phyloP scores from a whole-genome alignment of 2,113 vertebrate genomes.

The Anolis carolinensis region DNA sequence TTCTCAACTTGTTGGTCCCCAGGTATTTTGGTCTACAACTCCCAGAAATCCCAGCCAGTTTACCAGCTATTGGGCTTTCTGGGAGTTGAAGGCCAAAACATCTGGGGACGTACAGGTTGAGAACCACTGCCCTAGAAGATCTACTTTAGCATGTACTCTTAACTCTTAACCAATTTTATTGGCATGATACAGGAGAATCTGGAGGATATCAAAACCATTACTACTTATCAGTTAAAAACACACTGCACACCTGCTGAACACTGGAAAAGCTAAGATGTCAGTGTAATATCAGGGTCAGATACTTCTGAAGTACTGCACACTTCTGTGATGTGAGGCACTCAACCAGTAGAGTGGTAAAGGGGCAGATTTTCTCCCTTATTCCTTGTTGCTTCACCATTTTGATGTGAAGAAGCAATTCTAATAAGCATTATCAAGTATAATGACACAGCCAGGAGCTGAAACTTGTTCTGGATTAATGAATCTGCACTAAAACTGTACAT shows the following conservation, averaged over 20 bases:
- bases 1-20: too few relatives aligned
- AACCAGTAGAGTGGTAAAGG: background rate
- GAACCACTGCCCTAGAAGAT: background rate
- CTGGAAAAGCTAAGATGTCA: background rate
- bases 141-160: background rate
- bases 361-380: background rate
- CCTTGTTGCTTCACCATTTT: background rate
- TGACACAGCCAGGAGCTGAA: background rate
- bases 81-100: too few relatives aligned
- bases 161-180: background rate
- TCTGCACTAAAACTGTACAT: background rate
- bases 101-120: too few relatives aligned
- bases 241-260: background rate
- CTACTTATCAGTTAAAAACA: background rate
- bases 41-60: too few relatives aligned
- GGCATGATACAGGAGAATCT: background rate
- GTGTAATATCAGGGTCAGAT: background rate
- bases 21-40: too few relatives aligned
- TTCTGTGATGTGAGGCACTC: background rate
- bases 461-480: slow-evolving; percentile 4
- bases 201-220: too few relatives aligned
- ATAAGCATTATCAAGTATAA: background rate
- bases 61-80: too few relatives aligned
- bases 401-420: background rate
- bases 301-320: background rate